These are phyloP conservation scores for Gadopsis marmoratus DNA, from an alignment of 2,797 vertebrate genomes.

Conservation along the genomic window DNA sequence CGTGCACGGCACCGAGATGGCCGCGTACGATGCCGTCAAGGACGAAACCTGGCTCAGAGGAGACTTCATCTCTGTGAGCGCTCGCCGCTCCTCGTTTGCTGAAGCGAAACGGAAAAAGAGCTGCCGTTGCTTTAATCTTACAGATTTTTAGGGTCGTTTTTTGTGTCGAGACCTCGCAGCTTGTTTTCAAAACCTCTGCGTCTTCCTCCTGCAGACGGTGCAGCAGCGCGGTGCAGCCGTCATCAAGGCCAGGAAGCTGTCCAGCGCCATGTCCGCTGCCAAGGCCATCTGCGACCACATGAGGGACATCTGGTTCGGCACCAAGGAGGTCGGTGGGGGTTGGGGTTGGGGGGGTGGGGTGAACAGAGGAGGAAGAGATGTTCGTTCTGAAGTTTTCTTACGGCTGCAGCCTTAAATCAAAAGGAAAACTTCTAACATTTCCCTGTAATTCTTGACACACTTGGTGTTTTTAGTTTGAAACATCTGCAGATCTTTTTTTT, in stretches of 20 bases:
- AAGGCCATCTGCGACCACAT: constrained; percentile 98
- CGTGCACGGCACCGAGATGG: constrained; percentile 84
- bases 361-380: no score
- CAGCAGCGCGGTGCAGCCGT: constrained; percentile 95
- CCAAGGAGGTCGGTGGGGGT: constrained; percentile 87
- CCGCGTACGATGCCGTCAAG: constrained; percentile 91
- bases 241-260: constrained; percentile 96
- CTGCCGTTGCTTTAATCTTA: no score
- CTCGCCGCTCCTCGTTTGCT: background rate
- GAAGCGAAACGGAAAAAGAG: no score
- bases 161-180: background rate
- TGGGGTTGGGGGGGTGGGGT: no score
- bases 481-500: no score
- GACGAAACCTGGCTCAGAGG: constrained; percentile 94
- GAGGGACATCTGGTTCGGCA: constrained; percentile 96
- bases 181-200: background rate
- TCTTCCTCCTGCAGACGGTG: constrained; percentile 85
- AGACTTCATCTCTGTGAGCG: constrained; percentile 93
- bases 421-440: no score
- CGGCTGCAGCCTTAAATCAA: no score
- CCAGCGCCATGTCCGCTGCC: constrained; percentile 98
- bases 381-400: no score
- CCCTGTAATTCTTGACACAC: no score
- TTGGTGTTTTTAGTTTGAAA: background rate
- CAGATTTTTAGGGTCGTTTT: background rate